A percentile compares a stretch with the other conserved stretches of the same genome.
phyloP scores from a whole-genome alignment of 2,113 vertebrate species.

The Gnathonemus echidnorhynchus region DNA sequence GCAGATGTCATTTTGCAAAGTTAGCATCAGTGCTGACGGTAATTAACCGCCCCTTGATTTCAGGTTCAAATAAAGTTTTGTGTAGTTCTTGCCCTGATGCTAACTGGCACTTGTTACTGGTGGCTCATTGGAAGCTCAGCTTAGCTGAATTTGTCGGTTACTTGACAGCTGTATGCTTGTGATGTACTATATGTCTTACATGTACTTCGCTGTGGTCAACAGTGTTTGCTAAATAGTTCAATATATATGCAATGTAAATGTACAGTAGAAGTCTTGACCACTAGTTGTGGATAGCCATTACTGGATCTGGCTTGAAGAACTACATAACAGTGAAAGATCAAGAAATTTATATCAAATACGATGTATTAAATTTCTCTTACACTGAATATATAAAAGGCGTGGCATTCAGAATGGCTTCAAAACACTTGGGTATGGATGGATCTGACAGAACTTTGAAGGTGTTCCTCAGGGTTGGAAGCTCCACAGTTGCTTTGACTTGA shows the following conservation, averaged over 20 bases:
- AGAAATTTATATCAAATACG: not conserved
- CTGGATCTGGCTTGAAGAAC: not conserved
- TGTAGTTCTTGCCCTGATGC: not conserved
- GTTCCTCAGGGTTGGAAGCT: not conserved
- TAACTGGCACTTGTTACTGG: not conserved
- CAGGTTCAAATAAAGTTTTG: not conserved
- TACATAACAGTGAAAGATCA: not conserved
- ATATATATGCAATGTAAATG: not conserved
- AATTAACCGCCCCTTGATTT: not conserved
- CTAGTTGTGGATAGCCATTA: not conserved
- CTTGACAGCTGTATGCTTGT: not conserved
- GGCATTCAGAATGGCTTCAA: not conserved
- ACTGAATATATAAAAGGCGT: not conserved
- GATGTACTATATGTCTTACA: not conserved
- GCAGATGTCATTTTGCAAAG: not conserved
- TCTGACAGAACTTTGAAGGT: not conserved
- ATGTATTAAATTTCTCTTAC: not conserved
- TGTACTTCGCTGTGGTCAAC: not conserved
- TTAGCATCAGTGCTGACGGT: not conserved
- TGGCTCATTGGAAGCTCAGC: not conserved
- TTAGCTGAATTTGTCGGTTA: not conserved
- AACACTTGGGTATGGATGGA: not conserved
- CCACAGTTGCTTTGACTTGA: not conserved
- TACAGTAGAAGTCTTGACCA: not conserved
- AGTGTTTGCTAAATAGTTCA: not conserved